phyloP scores from a whole-genome alignment of 1,140 invertebrate species.

The Monochamus saltuarius region DNA sequence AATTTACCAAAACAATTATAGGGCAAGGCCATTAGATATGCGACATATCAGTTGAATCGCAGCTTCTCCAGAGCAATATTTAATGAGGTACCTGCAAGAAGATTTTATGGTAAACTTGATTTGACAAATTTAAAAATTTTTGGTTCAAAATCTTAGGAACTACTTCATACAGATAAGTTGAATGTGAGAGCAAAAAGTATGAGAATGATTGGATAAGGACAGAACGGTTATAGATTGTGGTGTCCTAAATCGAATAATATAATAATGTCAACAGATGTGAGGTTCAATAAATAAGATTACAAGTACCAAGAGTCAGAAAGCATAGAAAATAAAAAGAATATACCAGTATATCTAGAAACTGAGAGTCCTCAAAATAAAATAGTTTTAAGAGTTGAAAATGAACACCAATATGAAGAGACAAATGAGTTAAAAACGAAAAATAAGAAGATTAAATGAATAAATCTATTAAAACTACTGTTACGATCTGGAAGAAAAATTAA shows the following conservation, averaged over 20 bases:
- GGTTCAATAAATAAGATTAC: conserved; percentile 18
- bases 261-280: conserved; percentile 30
- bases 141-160: conserved; percentile 9
- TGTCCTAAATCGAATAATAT: conserved; percentile 28
- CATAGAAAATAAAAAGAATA: not conserved
- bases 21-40: conserved; percentile 28
- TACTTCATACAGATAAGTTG: conserved; percentile 5
- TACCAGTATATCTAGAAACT: not conserved
- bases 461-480: not conserved
- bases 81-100: not conserved
- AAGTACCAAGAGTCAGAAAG: not conserved
- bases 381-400: not conserved
- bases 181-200: not conserved
- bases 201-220: conserved; percentile 30
- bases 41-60: conserved; percentile 10
- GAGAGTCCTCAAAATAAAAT: not conserved
- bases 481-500: too few relatives aligned
- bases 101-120: conserved; percentile 8
- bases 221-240: conserved; percentile 38
- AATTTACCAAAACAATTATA: conserved; percentile 29
- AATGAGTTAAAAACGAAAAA: too few relatives aligned
- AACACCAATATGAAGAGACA: conserved; percentile 4
- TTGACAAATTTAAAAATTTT: conserved; percentile 15
- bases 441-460: too few relatives aligned
- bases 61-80: not conserved